Evolutionary conservation across 37 sponge, comb jelly and placozoan species (phyloP), one percentile per base, ranked within the genome.

Genomic region (Beroe ovata): DNA sequence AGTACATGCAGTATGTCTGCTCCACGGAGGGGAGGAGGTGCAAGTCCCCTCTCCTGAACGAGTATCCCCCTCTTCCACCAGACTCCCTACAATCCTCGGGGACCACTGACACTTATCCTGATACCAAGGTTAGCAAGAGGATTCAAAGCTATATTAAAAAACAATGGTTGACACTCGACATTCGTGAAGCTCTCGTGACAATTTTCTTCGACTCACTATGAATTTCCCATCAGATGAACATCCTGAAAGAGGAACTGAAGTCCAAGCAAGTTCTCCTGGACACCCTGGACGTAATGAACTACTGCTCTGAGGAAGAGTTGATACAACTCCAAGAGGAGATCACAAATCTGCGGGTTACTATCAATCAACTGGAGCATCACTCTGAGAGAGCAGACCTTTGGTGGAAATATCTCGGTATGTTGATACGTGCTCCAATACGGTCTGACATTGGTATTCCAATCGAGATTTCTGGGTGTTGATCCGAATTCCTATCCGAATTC

Each of bases 1-100:
- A 77, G 84, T 77, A 77, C 54, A 77, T 77, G 84, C 84, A 77
- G 54, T 77, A 42, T 40, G 84, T 77, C 1, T 77, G 84, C 21
- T 21, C 42, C 6, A 77, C 84, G 0, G 84, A 77, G 84, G 84
- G 84, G 4, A 42, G 23, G 33, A 42, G 84, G 28, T 25, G 84
- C 54, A 47, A 47, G 54, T 47, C 54, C 54, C 54, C 54, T 11
- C 54, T 47, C 54, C 54, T 47, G 6, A 47, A 47, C 54, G 54
- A 47, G 54, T 47, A 16, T 11, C 54, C 54, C 6, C 54, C 54
- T 11, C 54, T 47, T 11, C 54, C 54, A 47, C 54, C 54, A 11
- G 54, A 47, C 54, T 47, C 54, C 54, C 54, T 47, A 16, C 11
- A 11, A 6, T 47, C 54, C 6, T 47, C 54, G 11, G 54, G 6